These are phyloP conservation scores for Genyomyrus donnyi DNA, from an alignment of 2,113 vertebrate species.

Conservation along the genomic window DNA sequence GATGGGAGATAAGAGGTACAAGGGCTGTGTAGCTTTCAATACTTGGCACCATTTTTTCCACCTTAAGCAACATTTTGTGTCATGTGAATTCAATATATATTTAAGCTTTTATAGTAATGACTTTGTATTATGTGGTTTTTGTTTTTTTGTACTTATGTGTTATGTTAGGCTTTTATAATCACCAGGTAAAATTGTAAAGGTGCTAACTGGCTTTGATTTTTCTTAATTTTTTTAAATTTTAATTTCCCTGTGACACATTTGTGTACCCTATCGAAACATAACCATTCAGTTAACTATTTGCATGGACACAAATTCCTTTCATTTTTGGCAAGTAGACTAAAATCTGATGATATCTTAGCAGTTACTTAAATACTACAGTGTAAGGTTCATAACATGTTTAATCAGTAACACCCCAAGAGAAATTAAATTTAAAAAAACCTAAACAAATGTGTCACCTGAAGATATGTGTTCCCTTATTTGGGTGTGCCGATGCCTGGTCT, in stretches of 20 bases:
- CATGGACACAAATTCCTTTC: neutral
- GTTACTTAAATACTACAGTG: neutral
- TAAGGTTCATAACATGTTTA: neutral
- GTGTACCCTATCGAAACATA: neutral
- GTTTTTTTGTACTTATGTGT: neutral
- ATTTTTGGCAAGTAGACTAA: neutral
- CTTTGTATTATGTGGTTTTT: neutral
- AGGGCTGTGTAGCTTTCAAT: conserved; percentile 34
- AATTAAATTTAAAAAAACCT: neutral
- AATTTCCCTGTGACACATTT: neutral
- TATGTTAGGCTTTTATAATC: neutral
- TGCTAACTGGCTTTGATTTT: neutral
- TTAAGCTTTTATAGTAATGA: neutral
- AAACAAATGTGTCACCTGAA: neutral
- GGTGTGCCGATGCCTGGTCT: neutral
- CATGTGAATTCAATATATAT: neutral
- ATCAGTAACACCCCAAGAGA: neutral
- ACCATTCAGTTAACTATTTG: neutral
- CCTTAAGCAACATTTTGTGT: neutral
- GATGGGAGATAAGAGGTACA: conserved; percentile 57
- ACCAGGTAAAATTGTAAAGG: neutral
- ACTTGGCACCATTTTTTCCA: neutral
- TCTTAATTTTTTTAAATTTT: neutral
- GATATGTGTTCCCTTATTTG: neutral
- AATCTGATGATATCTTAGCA: neutral